phyloP scores from a whole-genome alignment of 2,888 invertebrate species.

The Mesorhabditis spiculigera region DNA sequence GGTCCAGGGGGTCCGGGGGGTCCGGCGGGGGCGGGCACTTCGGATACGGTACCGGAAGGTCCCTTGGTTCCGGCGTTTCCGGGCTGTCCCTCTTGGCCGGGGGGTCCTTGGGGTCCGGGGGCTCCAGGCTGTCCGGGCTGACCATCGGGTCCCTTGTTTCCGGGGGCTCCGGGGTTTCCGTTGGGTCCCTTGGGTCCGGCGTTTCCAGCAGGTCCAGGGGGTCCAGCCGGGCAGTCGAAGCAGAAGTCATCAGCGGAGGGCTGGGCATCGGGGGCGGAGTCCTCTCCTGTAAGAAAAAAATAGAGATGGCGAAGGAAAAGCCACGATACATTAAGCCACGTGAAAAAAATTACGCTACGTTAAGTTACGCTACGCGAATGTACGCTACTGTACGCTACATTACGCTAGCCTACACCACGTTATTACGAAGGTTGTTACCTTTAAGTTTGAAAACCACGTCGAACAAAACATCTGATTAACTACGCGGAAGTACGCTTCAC shows the following conservation, averaged over 20 bases:
- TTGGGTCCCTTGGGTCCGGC: constrained; percentile 26
- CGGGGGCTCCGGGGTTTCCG: constrained; percentile 39
- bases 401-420: too few species aligned
- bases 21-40: constrained; percentile 36
- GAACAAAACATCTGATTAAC: too few species aligned
- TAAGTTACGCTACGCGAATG: too few species aligned
- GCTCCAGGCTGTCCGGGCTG: constrained; percentile 40
- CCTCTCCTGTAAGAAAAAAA: constrained; percentile 24
- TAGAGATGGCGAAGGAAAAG: too few species aligned
- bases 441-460: too few species aligned
- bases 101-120: constrained; percentile 35
- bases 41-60: constrained; percentile 39
- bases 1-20: constrained; percentile 41
- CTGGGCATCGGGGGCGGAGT: constrained; percentile 36
- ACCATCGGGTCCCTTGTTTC: constrained; percentile 27
- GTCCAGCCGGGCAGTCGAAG: constrained; percentile 47
- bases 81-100: constrained; percentile 35
- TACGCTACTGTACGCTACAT: too few species aligned
- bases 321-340: too few species aligned
- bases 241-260: constrained; percentile 41
- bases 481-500: too few species aligned
- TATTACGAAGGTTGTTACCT: too few species aligned
- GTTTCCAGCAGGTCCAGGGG: constrained; percentile 31
- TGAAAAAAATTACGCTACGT: too few species aligned
- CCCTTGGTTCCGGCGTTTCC: constrained; percentile 37